Evolutionary conservation across 2,113 vertebrate genomes (phyloP).

Genomic region (Lamprotornis superbus): DNA sequence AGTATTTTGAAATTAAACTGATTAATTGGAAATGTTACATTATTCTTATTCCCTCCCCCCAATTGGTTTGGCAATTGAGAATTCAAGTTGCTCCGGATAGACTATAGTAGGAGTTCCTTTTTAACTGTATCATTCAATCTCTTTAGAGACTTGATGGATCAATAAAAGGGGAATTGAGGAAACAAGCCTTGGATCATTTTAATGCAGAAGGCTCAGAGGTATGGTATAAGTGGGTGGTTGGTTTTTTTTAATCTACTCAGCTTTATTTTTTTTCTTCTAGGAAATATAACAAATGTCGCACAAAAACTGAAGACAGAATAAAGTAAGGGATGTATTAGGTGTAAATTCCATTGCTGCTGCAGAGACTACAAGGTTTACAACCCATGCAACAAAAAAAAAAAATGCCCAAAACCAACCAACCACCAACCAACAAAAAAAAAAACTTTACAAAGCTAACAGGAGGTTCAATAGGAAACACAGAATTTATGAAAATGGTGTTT

Average conservation of each 20-base stretch:
- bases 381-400: neutral
- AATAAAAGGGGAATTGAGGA: constrained; percentile 96
- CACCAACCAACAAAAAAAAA: neutral
- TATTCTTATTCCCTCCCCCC: neutral
- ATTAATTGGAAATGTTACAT: neutral
- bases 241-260: neutral
- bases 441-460: neutral
- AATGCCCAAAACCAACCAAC: neutral
- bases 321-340: neutral
- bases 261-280: neutral
- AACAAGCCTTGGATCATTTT: constrained; percentile 95
- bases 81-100: neutral
- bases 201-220: constrained; percentile 97
- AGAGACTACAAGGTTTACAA: neutral
- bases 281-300: neutral
- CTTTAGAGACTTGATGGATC: constrained; percentile 92
- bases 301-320: neutral
- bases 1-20: neutral
- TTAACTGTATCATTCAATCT: constrained; percentile 43
- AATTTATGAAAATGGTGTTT: neutral
- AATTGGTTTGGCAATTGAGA: neutral
- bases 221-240: neutral
- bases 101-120: neutral
- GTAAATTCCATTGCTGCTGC: neutral
- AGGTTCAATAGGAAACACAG: neutral